A percentile compares a stretch with the other conserved stretches of the same genome.
Conservation (phyloP, 2,888 invertebrate species). For the Steromphala cineraria region DNA sequence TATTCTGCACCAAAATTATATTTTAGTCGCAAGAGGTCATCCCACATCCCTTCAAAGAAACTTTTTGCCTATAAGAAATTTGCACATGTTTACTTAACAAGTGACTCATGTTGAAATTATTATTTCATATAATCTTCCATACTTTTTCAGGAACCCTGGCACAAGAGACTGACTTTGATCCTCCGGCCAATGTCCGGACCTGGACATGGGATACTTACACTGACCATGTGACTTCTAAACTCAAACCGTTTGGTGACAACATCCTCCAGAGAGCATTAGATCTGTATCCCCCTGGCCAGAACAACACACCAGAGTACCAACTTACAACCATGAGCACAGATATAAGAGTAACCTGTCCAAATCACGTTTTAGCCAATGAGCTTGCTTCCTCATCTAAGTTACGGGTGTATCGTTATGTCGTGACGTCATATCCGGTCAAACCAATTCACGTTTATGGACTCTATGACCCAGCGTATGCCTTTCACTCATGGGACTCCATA, state of each 20-base stretch:
- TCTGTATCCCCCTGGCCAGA: slow-evolving; percentile 42
- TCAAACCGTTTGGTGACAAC: slow-evolving; percentile 58
- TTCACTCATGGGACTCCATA: slow-evolving; percentile 62
- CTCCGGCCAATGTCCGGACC: slow-evolving; percentile 48
- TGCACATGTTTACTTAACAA: too few relatives aligned
- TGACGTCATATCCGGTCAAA: slow-evolving; percentile 55
- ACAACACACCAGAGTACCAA: slow-evolving; percentile 55
- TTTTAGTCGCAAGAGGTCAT: too few relatives aligned
- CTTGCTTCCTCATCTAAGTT: slow-evolving; percentile 45
- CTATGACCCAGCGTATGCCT: slow-evolving; percentile 39
- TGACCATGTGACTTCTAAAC: slow-evolving; percentile 53
- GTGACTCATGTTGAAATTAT: too few relatives aligned
- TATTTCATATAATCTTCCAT: too few relatives aligned
- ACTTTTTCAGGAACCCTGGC: slow-evolving; percentile 57
- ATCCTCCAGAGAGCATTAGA: slow-evolving; percentile 43
- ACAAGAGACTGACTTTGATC: slow-evolving; percentile 61
- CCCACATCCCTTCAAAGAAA: too few relatives aligned
- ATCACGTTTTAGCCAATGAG: slow-evolving; percentile 47
- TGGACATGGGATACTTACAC: slow-evolving; percentile 63
- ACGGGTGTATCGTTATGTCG: slow-evolving; percentile 59
- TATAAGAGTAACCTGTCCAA: slow-evolving; percentile 62
- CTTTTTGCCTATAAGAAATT: too few relatives aligned
- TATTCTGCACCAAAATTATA: too few relatives aligned
- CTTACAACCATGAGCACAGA: slow-evolving; percentile 68
- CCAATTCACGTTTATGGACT: slow-evolving; percentile 44